Percentiles rank a stretch among this genome's conserved stretches.
phyloP scores from a whole-genome alignment of 2,113 vertebrate species.

The Indicator maculatus region DNA sequence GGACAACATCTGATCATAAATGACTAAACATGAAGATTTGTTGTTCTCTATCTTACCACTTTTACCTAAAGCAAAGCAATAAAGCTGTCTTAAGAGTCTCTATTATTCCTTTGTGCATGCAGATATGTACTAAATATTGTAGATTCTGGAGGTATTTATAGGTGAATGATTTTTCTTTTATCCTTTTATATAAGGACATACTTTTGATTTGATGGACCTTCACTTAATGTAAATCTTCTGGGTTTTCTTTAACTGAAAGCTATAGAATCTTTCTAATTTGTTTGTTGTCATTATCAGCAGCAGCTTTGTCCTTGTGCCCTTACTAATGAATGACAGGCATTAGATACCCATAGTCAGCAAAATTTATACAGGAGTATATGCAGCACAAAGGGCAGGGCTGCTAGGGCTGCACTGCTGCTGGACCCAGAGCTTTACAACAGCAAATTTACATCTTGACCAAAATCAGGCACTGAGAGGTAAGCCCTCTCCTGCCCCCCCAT shows the following conservation, averaged over 20 bases:
- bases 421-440: neutral
- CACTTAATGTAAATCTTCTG: neutral
- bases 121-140: neutral
- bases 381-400: neutral
- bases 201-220: neutral
- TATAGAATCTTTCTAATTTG: neutral
- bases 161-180: neutral
- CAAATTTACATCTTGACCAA: neutral
- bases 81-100: neutral
- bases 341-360: neutral
- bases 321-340: neutral
- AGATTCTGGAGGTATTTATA: neutral
- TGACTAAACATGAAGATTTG: neutral
- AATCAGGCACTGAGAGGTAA: neutral
- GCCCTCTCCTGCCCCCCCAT: neutral
- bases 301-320: neutral
- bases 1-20: neutral
- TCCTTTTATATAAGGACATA: neutral
- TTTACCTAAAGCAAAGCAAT: neutral
- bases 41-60: neutral
- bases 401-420: neutral
- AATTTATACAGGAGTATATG: neutral
- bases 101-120: neutral
- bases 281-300: neutral
- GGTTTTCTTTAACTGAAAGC: neutral